phyloP scores from a whole-genome alignment of 2,888 invertebrate species.

The Apamea anceps region DNA sequence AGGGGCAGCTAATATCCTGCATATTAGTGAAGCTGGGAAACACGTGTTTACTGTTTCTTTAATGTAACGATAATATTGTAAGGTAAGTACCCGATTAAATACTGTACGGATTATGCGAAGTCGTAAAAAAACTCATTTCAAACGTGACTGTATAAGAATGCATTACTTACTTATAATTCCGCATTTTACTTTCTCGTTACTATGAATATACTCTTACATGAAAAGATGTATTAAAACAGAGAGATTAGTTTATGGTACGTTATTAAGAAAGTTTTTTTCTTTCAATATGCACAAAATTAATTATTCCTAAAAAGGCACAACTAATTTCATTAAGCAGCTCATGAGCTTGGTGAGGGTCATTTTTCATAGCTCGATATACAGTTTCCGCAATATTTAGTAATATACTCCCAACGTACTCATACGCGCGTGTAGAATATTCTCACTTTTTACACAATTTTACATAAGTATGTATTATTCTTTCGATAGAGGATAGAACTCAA shows the following conservation, averaged over 20 bases:
- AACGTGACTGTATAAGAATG: conserved; percentile 34
- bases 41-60: background rate
- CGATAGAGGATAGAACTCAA: background rate
- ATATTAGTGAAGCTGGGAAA: background rate
- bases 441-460: background rate
- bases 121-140: conserved; percentile 49
- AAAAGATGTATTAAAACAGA: conserved; percentile 3
- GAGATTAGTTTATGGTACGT: background rate
- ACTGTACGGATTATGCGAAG: conserved; percentile 21
- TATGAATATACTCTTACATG: conserved; percentile 27
- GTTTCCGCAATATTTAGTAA: background rate
- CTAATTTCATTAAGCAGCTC: background rate
- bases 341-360: background rate
- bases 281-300: conserved; percentile 1
- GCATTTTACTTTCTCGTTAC: conserved; percentile 24
- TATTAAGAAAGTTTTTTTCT: background rate
- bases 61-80: conserved; percentile 1
- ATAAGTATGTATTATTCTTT: background rate
- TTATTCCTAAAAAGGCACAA: background rate
- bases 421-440: background rate
- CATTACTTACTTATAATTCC: conserved; percentile 20
- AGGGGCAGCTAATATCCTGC: background rate
- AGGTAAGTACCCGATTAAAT: conserved; percentile 17
- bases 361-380: background rate
- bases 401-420: background rate